phyloP scores from a whole-genome alignment of 2,888 invertebrate species.

The Chrysodeixis includens region DNA sequence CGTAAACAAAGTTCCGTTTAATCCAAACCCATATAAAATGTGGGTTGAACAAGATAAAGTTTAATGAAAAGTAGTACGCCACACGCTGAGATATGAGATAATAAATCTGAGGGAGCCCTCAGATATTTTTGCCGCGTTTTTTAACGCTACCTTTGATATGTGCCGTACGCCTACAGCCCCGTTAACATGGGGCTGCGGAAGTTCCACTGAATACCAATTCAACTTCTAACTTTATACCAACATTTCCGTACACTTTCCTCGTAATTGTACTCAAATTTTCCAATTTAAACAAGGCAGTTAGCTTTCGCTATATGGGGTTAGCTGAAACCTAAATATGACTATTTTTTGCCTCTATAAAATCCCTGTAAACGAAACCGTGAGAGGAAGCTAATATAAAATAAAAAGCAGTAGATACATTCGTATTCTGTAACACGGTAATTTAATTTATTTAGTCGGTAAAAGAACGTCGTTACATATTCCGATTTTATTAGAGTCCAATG shows the following conservation, averaged over 20 bases:
- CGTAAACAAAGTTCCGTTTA: no score
- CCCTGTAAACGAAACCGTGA: no score
- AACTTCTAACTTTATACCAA: slow-evolving; percentile 10
- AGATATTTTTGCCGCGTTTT: no score
- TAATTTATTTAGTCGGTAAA: not conserved
- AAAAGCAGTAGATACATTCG: no score
- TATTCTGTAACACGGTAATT: no score
- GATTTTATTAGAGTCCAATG: not conserved
- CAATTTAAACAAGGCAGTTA: not conserved
- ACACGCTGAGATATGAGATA: no score
- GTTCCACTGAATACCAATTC: slow-evolving; percentile 1
- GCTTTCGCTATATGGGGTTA: not conserved
- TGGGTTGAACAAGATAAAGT: no score
- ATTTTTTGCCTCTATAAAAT: not conserved
- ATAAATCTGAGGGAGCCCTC: no score
- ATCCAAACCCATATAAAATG: no score
- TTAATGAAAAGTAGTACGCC: no score
- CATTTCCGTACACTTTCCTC: slow-evolving; percentile 12
- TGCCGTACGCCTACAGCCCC: not conserved
- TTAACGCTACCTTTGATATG: no score
- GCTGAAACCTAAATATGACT: not conserved
- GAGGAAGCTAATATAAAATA: no score
- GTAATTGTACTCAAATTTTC: slow-evolving; percentile 6
- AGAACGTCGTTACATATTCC: not conserved
- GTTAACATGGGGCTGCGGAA: not conserved